phyloP scores from a whole-genome alignment of 2,113 vertebrate species.

The Arizona elegans region DNA sequence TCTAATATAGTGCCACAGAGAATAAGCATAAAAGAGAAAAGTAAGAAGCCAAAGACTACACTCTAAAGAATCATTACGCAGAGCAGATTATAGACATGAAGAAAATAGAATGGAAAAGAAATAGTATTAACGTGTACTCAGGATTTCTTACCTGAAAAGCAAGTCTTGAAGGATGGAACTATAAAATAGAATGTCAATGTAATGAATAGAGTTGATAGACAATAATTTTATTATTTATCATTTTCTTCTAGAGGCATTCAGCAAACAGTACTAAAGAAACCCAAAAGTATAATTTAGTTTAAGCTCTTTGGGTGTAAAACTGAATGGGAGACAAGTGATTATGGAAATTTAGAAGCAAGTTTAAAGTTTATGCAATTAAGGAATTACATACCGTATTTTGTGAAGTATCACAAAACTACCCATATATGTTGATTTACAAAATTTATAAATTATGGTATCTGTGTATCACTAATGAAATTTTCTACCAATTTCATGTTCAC shows the following conservation, averaged over 20 bases:
- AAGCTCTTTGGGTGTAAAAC: neutral
- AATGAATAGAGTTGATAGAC: neutral
- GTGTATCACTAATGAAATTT: neutral
- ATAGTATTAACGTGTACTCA: neutral
- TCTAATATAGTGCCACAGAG: neutral
- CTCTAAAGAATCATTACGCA: neutral
- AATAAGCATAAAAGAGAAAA: neutral
- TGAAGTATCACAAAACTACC: neutral
- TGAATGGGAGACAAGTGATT: neutral
- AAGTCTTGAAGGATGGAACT: neutral
- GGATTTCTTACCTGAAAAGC: neutral
- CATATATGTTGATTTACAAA: neutral
- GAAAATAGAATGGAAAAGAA: neutral
- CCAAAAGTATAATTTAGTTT: neutral
- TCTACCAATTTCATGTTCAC: neutral
- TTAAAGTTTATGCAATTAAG: neutral
- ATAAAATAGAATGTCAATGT: neutral
- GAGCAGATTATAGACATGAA: neutral
- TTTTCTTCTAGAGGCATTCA: neutral
- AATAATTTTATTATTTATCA: neutral
- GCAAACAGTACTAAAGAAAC: neutral
- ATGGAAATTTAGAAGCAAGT: neutral
- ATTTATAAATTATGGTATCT: neutral
- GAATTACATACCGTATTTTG: neutral
- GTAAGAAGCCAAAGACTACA: neutral